Conservation (phyloP, 2,888 invertebrate species). For the Orchesellides sinensis region DNA sequence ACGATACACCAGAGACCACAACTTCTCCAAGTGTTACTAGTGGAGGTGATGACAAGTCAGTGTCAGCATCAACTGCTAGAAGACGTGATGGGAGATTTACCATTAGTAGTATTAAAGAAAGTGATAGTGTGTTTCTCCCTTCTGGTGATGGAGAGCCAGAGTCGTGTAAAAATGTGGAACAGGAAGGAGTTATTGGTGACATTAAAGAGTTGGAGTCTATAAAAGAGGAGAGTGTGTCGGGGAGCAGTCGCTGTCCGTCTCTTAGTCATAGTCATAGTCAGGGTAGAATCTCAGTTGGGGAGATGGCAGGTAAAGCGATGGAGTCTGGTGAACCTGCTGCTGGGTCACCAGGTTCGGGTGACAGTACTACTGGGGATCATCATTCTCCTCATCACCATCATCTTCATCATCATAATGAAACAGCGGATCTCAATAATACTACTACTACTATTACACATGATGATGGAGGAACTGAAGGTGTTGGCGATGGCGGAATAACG, state of each 20-base stretch:
- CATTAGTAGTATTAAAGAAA: slow-evolving; percentile 63
- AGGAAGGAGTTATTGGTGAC: too few relatives aligned
- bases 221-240: slow-evolving; percentile 69
- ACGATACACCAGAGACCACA: slow-evolving; percentile 17
- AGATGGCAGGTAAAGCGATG: slow-evolving; percentile 60
- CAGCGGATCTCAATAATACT: slow-evolving; percentile 52
- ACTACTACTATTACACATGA: too few relatives aligned
- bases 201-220: slow-evolving; percentile 71
- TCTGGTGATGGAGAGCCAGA: slow-evolving; percentile 8
- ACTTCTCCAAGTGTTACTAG: too few relatives aligned
- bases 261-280: slow-evolving; percentile 68
- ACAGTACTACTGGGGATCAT: slow-evolving; percentile 16
- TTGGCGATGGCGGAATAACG: slow-evolving; percentile 21
- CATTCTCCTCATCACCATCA: too few relatives aligned
- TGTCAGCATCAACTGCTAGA: too few relatives aligned
- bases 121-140: slow-evolving; percentile 54
- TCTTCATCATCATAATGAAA: slow-evolving; percentile 42
- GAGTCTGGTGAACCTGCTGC: slow-evolving; percentile 45
- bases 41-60: slow-evolving; percentile 23
- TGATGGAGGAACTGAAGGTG: too few relatives aligned
- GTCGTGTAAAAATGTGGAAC: slow-evolving; percentile 57
- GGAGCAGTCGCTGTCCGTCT: slow-evolving; percentile 65
- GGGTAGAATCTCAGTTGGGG: slow-evolving; percentile 62
- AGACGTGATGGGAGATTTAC: slow-evolving; percentile 62
- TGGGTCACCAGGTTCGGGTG: too few relatives aligned